Conservation (phyloP, 2,113 vertebrate species). For the Dromas ardeola region DNA sequence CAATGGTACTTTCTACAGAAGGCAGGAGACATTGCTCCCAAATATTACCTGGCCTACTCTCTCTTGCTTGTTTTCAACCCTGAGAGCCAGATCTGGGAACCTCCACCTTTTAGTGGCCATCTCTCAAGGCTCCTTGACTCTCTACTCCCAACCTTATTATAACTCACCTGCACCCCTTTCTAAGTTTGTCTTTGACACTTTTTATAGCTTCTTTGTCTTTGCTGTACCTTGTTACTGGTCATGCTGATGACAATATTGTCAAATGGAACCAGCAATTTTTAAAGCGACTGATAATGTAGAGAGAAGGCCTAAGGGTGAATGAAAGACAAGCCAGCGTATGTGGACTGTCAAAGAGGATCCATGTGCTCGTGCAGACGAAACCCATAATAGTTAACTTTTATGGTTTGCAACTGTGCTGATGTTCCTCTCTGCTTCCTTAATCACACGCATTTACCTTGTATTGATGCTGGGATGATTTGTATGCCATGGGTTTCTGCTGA, state of each 20-base stretch:
- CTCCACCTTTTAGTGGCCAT: background rate
- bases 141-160: background rate
- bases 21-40: background rate
- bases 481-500: constrained; percentile 4
- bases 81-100: background rate
- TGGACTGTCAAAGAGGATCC: background rate
- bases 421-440: constrained; percentile 4
- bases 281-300: background rate
- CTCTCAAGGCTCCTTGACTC: background rate
- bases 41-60: background rate
- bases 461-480: constrained; percentile 56
- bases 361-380: background rate
- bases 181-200: background rate
- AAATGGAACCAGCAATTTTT: background rate
- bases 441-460: constrained; percentile 41
- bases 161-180: background rate
- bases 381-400: background rate
- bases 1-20: background rate
- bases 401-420: background rate
- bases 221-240: background rate
- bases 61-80: background rate
- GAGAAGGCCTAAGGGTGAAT: background rate
- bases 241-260: background rate
- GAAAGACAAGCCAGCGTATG: background rate
- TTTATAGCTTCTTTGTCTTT: background rate